Base-by-base conservation (phyloP, 2,888 invertebrate genomes). In the Thymelicus lineola region DNA sequence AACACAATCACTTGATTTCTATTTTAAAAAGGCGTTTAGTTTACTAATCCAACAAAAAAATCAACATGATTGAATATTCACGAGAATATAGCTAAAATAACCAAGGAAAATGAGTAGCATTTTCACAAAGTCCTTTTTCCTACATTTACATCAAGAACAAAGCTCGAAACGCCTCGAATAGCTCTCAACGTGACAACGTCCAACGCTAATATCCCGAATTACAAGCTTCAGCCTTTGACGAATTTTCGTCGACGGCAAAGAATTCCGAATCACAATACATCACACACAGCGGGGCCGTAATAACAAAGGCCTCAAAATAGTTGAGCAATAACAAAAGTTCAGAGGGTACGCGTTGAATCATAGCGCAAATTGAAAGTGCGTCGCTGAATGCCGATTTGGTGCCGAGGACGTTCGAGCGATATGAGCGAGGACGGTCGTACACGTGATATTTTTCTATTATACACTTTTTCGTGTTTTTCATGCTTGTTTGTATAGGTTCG, bases 291-390 rank as follows among this genome's bases (percentile, higher is more conserved):
- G 64, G 55, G 48, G 58, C 66, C 48, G 66, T 50, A 68, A 62
- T 57, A 68, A 68, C 68, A 62, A 68, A 68, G 57, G 62, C 62
- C 62, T 62, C 62, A 62, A 68, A 68, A 68, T 68, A 68, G 68
- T 68, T 57, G 68, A 60, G 55, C 68, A 68, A 62, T 68, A 68
- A 68, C 61, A 62, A 68, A 68, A 68, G 61, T 68, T 68, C 55
- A 35, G 69, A 63, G 69, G 69, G 68, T 38, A 48, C 20, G 62
- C 63, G 63, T 38, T 58, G 53, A 45, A 69, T 63, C 69, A 68
- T 62, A 55, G 63, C 57, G 69, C 36, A 69, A 69, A 63, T 69
- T 63, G 63, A 63, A 69, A 69, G 69, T 63, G 63, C 62, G 57
- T 28, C 62, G 63, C 69, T 63, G 69, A 69, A 69, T 69, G 63